A percentile compares a stretch with the other conserved stretches of the same genome.
phyloP scores from a whole-genome alignment of 2,797 vertebrate genomes.

The Gila robusta region DNA sequence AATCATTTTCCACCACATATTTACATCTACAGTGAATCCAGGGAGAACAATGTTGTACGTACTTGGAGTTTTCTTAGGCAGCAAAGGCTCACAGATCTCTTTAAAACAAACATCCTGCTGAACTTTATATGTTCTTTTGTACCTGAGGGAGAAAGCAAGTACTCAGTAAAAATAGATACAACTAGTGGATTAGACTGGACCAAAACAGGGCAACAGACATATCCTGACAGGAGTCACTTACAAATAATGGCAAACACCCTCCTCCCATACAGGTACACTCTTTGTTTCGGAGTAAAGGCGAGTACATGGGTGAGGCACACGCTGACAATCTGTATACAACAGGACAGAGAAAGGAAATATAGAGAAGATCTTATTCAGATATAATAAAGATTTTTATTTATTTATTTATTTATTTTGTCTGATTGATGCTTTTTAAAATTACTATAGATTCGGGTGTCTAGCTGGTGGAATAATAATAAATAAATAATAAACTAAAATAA shows the following conservation, averaged over 20 bases:
- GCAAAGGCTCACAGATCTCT: slow-evolving; percentile 87
- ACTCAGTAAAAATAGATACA: neutral
- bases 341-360: slow-evolving; percentile 61
- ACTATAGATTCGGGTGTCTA: neutral
- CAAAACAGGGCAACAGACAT: neutral
- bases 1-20: neutral
- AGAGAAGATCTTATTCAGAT: neutral
- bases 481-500: neutral
- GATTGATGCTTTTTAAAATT: neutral
- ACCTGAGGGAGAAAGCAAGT: slow-evolving; percentile 78
- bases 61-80: slow-evolving; percentile 75
- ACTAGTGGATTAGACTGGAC: neutral
- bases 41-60: slow-evolving; percentile 69
- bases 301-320: slow-evolving; percentile 90
- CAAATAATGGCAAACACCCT: slow-evolving; percentile 91
- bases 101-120: slow-evolving; percentile 92
- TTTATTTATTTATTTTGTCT: neutral
- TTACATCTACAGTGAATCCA: neutral
- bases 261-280: slow-evolving; percentile 93
- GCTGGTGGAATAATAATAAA: neutral
- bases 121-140: slow-evolving; percentile 90
- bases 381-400: neutral
- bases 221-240: slow-evolving; percentile 76
- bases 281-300: slow-evolving; percentile 94
- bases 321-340: slow-evolving; percentile 86